Percentiles rank a stretch among this genome's conserved stretches.
Conservation (phyloP, 2,113 vertebrate genomes). For the Cololabis saira region DNA sequence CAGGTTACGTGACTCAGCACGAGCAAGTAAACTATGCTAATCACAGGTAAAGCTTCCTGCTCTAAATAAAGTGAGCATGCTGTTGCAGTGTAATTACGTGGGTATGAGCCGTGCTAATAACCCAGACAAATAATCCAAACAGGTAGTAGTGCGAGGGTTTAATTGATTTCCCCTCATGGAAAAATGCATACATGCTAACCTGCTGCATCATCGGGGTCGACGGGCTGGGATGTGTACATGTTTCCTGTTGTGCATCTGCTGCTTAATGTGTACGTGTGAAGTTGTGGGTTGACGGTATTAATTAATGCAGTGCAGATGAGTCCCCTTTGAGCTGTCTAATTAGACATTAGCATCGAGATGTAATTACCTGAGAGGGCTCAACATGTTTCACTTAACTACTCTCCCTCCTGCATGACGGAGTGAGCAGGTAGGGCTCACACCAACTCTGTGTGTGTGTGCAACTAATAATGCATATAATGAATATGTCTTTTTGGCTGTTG, state of each 20-base stretch:
- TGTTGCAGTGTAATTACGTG: not conserved
- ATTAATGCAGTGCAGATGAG: slow-evolving; percentile 73
- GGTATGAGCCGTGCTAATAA: not conserved
- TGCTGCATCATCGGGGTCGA: slow-evolving; percentile 17
- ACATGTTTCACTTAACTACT: slow-evolving; percentile 72
- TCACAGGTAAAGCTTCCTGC: slow-evolving; percentile 2
- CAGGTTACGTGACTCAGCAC: slow-evolving; percentile 5
- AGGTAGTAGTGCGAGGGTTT: not conserved
- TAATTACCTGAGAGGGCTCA: slow-evolving; percentile 78
- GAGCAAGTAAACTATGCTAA: slow-evolving; percentile 10
- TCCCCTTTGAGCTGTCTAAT: slow-evolving; percentile 74
- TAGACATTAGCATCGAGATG: slow-evolving; percentile 77
- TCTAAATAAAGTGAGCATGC: not conserved
- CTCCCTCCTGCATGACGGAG: slow-evolving; percentile 54
- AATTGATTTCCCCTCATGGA: slow-evolving; percentile 24
- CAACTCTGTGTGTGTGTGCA: not conserved
- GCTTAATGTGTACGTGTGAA: slow-evolving; percentile 13
- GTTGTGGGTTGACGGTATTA: slow-evolving; percentile 68
- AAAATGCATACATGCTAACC: slow-evolving; percentile 16
- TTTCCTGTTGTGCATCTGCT: slow-evolving; percentile 7
- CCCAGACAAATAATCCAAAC: not conserved
- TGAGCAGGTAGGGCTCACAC: slow-evolving; percentile 35
- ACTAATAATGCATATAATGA: not conserved
- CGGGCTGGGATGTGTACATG: slow-evolving; percentile 5
- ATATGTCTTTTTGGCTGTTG: slow-evolving; percentile 6